Conservation (phyloP, 2,888 invertebrate species). For the Nymphalis polychloros region DNA sequence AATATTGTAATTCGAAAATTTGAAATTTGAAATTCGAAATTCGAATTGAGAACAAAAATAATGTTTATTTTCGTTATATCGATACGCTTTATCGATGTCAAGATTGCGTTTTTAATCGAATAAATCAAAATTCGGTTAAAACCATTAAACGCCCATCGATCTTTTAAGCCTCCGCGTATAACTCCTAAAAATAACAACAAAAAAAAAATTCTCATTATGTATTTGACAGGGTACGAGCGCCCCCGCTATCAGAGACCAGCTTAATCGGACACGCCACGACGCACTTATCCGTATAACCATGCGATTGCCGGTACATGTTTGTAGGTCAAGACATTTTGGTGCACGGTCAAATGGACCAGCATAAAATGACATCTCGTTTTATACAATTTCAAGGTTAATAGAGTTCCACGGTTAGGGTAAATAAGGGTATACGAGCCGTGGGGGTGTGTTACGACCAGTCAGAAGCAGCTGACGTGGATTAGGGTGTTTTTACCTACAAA, state of each 20-base stretch:
- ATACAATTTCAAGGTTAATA: conserved; percentile 43
- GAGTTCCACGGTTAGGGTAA: conserved; percentile 60
- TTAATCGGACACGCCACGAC: conserved; percentile 45
- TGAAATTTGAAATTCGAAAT: neutral
- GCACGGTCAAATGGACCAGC: conserved; percentile 46
- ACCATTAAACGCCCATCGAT: conserved; percentile 53
- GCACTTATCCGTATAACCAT: conserved; percentile 38
- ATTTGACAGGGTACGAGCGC: conserved; percentile 64
- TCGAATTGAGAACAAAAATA: neutral
- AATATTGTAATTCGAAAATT: neutral
- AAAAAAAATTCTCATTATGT: conserved; percentile 67
- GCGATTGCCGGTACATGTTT: conserved; percentile 40
- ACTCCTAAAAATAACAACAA: conserved; percentile 52
- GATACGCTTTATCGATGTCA: conserved; percentile 26
- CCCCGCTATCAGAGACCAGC: conserved; percentile 48
- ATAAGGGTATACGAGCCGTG: conserved; percentile 53
- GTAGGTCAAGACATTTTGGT: conserved; percentile 51
- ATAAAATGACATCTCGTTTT: conserved; percentile 50
- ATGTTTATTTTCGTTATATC: conserved; percentile 5
- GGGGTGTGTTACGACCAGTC: conserved; percentile 65
- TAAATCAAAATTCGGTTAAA: conserved; percentile 28
- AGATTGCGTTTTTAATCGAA: conserved; percentile 27
- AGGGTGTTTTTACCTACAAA: conserved; percentile 76
- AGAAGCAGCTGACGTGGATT: conserved; percentile 79
- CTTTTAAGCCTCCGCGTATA: conserved; percentile 47